A percentile compares a stretch with the other conserved stretches of the same genome.
These are phyloP conservation scores for Diplosoma virens DNA, from an alignment of 23 tunicate species.

Conservation along the genomic window DNA sequence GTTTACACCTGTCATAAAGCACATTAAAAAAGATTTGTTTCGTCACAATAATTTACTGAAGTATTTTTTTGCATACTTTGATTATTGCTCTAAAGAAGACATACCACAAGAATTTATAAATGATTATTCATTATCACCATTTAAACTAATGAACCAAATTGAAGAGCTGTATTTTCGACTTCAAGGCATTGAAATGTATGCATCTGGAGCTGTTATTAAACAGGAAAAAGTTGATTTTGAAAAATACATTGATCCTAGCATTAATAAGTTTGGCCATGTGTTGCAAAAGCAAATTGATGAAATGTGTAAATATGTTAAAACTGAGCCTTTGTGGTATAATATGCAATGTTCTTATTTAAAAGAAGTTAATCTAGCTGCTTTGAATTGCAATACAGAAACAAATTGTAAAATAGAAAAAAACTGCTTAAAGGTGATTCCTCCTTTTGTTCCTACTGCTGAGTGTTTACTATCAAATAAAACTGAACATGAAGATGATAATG, in stretches of 20 bases:
- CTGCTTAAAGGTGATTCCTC: too few species aligned
- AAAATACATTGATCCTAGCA: conserved; percentile 9
- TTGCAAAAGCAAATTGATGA: conserved; percentile 13
- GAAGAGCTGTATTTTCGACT: conserved; percentile 49
- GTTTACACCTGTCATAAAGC: conserved; percentile 52
- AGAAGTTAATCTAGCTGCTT: not conserved
- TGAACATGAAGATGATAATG: too few species aligned
- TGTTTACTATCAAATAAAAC: too few species aligned
- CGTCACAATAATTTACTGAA: conserved; percentile 27
- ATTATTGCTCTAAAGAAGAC: conserved; percentile 35
- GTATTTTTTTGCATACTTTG: conserved; percentile 60
- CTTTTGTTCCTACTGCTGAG: too few species aligned
- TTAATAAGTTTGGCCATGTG: conserved; percentile 25
- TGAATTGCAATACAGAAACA: too few species aligned
- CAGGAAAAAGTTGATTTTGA: conserved; percentile 55
- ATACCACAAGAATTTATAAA: conserved; percentile 41
- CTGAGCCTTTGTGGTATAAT: conserved; percentile 46
- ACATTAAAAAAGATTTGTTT: conserved; percentile 30
- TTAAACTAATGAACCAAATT: conserved; percentile 55
- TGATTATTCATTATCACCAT: not conserved
- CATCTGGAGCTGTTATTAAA: conserved; percentile 6
- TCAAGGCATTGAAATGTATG: conserved; percentile 30
- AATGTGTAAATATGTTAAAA: conserved; percentile 24
- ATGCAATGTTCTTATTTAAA: too few species aligned
- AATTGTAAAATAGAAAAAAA: too few species aligned